Evolutionary conservation across 2,888 invertebrate genomes (phyloP).

Genomic region (Rhaphigaster nebulosa): DNA sequence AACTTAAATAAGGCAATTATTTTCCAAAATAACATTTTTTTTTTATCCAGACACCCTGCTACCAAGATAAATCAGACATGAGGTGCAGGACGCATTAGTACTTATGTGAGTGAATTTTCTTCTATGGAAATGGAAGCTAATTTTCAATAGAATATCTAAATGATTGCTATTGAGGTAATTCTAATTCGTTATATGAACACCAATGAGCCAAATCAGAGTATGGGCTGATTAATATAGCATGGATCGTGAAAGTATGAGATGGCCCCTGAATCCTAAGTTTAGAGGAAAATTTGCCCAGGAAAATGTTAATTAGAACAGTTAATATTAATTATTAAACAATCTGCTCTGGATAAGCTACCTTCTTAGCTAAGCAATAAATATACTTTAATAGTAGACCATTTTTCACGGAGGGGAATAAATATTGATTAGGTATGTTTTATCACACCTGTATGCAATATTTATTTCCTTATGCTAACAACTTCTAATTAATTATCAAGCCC

Average conservation of each 20-base stretch:
- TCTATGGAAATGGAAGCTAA: no score
- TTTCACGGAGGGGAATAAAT: background rate
- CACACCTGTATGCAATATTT: background rate
- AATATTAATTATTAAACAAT: slow-evolving; percentile 33
- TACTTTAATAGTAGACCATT: background rate
- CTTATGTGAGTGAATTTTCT: no score
- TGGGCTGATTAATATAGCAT: no score
- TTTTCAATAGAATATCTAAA: no score
- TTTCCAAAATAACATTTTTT: no score
- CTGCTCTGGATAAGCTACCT: background rate
- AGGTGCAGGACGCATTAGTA: no score
- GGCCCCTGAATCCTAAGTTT: background rate
- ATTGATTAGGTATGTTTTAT: slow-evolving; percentile 22
- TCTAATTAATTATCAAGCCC: background rate
- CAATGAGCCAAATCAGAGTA: no score
- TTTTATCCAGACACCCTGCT: no score
- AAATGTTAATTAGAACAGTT: slow-evolving; percentile 20
- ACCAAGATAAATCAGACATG: no score
- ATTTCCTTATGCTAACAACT: background rate
- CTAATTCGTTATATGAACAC: no score
- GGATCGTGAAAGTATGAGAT: background rate
- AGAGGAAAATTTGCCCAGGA: background rate
- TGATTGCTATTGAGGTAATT: no score
- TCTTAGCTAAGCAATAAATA: background rate
- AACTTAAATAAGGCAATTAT: no score